Conservation (phyloP, 2,113 vertebrate species). For the Calidris pygmaea region DNA sequence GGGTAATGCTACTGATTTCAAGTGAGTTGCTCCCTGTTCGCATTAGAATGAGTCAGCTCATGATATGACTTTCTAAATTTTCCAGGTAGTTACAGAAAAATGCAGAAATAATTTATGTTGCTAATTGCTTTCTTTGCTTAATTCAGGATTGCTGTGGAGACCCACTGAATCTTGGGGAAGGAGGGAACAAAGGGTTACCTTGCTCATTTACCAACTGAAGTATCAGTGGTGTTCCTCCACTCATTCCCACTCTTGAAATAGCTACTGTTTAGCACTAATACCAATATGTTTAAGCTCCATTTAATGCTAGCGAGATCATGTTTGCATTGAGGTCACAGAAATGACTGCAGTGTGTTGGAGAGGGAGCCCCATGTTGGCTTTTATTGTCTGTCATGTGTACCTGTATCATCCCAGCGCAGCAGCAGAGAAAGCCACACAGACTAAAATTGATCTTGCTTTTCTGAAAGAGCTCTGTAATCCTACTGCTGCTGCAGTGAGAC, state of each 20-base stretch:
- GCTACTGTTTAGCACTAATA: not conserved
- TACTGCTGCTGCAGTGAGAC: not conserved
- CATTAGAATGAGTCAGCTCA: not conserved
- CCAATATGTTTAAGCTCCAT: conserved; percentile 32
- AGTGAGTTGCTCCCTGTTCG: not conserved
- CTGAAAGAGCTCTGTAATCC: not conserved
- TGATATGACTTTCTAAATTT: not conserved
- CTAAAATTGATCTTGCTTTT: not conserved
- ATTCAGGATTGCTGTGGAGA: not conserved
- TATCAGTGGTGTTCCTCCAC: not conserved
- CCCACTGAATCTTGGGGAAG: not conserved
- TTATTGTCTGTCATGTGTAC: not conserved
- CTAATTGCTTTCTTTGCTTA: not conserved
- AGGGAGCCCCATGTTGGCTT: not conserved
- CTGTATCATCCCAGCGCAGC: not conserved
- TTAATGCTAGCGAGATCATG: conserved; percentile 9
- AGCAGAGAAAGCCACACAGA: not conserved
- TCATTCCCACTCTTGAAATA: not conserved
- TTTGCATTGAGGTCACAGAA: conserved; percentile 15
- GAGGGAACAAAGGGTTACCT: not conserved
- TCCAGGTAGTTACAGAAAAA: not conserved
- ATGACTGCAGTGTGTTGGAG: not conserved
- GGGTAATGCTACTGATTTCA: not conserved
- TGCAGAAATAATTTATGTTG: not conserved
- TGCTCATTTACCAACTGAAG: not conserved